Evolutionary conservation across 2,888 invertebrate genomes (phyloP).

Genomic region (Gymnoscelis rufifasciata): DNA sequence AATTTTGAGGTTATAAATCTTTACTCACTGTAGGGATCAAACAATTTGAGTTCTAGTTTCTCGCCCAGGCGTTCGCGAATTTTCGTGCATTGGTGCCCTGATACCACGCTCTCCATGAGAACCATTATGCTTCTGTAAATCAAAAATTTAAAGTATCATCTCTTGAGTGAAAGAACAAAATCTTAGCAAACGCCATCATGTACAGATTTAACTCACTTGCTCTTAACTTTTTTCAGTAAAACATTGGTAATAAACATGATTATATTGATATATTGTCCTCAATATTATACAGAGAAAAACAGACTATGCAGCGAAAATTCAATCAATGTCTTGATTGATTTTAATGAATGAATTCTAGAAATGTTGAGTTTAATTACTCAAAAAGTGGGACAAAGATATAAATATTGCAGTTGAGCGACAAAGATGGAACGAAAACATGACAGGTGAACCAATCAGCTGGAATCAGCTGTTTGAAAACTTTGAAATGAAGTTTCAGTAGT

Average conservation of each 20-base stretch:
- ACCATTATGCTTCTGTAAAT: constrained; percentile 84
- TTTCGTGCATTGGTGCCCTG: constrained; percentile 83
- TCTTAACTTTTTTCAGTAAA: constrained; percentile 84
- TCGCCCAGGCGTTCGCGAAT: constrained; percentile 87
- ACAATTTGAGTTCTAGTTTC: constrained; percentile 85
- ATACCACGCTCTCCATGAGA: constrained; percentile 86
- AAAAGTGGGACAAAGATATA: background rate
- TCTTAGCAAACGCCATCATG: no score
- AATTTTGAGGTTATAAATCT: constrained; percentile 10
- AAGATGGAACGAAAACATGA: constrained; percentile 2
- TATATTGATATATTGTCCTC: background rate
- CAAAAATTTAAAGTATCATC: constrained; percentile 44
- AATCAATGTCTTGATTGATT: background rate
- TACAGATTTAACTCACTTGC: constrained; percentile 82
- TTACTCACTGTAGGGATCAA: constrained; percentile 89
- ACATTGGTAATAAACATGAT: constrained; percentile 85
- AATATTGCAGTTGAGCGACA: no score
- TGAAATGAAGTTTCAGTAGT: constrained; percentile 1
- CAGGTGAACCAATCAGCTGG: constrained; percentile 5
- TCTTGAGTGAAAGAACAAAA: no score
- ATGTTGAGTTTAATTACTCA: background rate
- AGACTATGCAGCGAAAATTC: background rate
- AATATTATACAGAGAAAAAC: background rate
- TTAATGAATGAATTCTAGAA: background rate
- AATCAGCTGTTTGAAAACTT: constrained; percentile 5